These are phyloP conservation scores for Serrognathus titanus DNA, from an alignment of 2,888 invertebrate genomes.

Conservation along the genomic window DNA sequence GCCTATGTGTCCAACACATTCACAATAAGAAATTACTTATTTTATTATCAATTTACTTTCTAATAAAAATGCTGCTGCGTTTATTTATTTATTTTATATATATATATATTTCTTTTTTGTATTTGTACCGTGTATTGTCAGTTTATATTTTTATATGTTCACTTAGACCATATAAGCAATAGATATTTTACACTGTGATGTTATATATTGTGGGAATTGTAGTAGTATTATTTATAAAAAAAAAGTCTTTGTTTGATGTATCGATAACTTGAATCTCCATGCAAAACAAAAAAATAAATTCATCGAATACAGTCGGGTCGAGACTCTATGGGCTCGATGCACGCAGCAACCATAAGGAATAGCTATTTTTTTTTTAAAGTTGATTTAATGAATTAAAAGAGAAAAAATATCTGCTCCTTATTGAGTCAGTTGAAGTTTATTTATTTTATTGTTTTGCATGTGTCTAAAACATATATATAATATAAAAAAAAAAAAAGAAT, in stretches of 20 bases:
- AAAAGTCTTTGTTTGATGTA: background rate
- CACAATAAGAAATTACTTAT: no score
- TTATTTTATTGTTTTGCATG: background rate
- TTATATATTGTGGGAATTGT: constrained; percentile 11
- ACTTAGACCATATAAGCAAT: constrained; percentile 10
- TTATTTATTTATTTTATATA: background rate
- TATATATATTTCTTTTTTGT: background rate
- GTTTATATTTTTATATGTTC: constrained; percentile 4
- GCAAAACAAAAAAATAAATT: constrained; percentile 1
- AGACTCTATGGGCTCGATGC: background rate
- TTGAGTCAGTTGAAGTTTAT: background rate
- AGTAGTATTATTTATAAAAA: constrained; percentile 12
- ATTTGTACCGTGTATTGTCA: background rate
- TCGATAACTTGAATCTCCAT: background rate
- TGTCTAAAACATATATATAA: background rate
- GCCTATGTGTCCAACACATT: no score
- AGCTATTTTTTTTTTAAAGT: background rate
- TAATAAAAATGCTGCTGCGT: constrained; percentile 8
- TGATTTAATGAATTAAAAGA: no score
- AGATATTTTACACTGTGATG: constrained; percentile 12
- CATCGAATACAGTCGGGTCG: background rate
- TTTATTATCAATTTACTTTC: background rate
- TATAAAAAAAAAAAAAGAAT: background rate
- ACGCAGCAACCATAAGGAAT: background rate
- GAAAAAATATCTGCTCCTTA: background rate